phyloP scores from a whole-genome alignment of 2,797 vertebrate genomes.

The Ataeniobius toweri region DNA sequence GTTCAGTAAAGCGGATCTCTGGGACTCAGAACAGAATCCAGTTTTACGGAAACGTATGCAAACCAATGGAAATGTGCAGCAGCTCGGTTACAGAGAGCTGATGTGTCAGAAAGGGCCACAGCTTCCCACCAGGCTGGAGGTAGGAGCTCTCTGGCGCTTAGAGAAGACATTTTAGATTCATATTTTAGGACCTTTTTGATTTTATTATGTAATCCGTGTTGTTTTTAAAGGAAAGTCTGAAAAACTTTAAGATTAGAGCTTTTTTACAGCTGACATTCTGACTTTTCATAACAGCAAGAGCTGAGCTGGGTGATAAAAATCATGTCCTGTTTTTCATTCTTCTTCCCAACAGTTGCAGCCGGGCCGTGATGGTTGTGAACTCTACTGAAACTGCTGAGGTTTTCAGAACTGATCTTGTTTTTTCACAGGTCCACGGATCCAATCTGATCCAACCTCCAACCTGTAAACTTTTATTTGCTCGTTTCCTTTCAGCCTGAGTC shows the following conservation, averaged over 20 bases:
- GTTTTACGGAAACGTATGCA: constrained; percentile 3
- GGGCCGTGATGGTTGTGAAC: too few relatives aligned
- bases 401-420: too few relatives aligned
- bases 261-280: neutral
- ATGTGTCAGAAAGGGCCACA: neutral
- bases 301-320: neutral
- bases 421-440: neutral
- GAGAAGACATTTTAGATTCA: neutral
- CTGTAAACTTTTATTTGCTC: neutral
- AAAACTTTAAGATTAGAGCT: neutral
- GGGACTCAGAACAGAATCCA: neutral
- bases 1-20: neutral
- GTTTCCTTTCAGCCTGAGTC: neutral
- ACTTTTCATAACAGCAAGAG: neutral
- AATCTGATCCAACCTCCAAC: neutral
- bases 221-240: neutral
- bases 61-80: neutral
- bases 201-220: too few relatives aligned
- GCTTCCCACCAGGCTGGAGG: neutral
- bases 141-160: neutral
- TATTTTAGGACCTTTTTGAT: neutral
- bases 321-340: neutral
- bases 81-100: neutral
- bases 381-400: too few relatives aligned
- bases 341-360: too few relatives aligned